phyloP scores from a whole-genome alignment of 2,797 vertebrate species.

The Chaetodon trifasciatus region DNA sequence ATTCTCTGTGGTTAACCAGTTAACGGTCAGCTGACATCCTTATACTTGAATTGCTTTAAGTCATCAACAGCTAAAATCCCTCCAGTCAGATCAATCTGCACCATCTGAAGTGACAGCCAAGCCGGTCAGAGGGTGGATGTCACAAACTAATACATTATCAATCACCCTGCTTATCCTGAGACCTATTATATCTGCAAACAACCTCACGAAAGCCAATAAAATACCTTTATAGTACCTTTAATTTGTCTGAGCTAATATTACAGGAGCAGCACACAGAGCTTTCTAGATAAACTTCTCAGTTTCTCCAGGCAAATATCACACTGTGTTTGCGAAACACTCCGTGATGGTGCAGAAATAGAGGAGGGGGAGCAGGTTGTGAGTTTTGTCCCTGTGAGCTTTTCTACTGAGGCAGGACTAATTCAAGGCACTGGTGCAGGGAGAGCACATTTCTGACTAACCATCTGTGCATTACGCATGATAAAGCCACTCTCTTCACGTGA shows the following conservation, averaged over 20 bases:
- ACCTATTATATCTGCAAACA: neutral
- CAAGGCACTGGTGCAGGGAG: slow-evolving; percentile 64
- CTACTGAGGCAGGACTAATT: slow-evolving; percentile 73
- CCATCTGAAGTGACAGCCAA: neutral
- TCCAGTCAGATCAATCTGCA: neutral
- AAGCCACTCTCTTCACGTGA: slow-evolving; percentile 35
- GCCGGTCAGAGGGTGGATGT: neutral
- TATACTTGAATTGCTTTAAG: neutral
- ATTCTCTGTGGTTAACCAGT: no score
- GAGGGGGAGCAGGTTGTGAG: slow-evolving; percentile 59
- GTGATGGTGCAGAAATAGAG: slow-evolving; percentile 47
- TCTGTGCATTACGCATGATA: slow-evolving; percentile 63
- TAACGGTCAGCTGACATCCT: no score
- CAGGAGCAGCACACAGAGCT: slow-evolving; percentile 13
- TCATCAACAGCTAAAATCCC: slow-evolving; percentile 5
- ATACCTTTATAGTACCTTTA: neutral
- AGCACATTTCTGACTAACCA: slow-evolving; percentile 69
- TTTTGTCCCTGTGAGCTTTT: slow-evolving; percentile 57
- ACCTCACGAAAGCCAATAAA: neutral
- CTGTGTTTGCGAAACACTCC: slow-evolving; percentile 45
- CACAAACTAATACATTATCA: neutral
- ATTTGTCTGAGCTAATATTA: slow-evolving; percentile 11
- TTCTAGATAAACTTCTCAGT: slow-evolving; percentile 25
- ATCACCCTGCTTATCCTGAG: neutral
- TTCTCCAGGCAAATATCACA: slow-evolving; percentile 46